Conservation (phyloP, 2,113 vertebrate species). For the Corvus cornix region DNA sequence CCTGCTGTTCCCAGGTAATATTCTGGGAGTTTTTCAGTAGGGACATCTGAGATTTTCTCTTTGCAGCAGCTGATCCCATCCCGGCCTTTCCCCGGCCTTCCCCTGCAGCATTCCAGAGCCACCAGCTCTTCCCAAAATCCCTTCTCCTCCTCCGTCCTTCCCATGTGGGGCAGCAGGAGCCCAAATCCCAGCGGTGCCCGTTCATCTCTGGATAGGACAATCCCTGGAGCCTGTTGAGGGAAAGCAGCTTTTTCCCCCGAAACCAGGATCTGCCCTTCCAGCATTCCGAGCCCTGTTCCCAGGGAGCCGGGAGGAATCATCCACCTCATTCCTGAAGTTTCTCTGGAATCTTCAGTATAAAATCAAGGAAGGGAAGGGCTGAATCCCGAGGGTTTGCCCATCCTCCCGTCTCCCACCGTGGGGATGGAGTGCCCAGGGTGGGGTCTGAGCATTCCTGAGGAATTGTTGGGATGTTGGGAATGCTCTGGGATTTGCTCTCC, state of each 20-base stretch:
- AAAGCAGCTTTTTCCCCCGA: neutral
- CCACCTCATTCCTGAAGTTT: rapidly evolving
- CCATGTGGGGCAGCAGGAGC: rapidly evolving
- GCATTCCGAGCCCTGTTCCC: rapidly evolving
- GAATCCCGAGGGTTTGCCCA: neutral
- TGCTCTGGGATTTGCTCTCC: neutral
- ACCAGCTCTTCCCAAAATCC: neutral
- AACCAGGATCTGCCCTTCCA: neutral
- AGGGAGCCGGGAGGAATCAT: neutral
- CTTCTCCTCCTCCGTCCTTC: neutral
- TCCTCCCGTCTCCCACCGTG: rapidly evolving
- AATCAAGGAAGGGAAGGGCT: neutral
- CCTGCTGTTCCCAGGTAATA: rapidly evolving
- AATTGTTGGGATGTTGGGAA: rapidly evolving
- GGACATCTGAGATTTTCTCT: neutral
- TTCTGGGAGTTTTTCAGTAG: neutral
- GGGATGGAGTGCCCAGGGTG: neutral
- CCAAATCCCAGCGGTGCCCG: neutral
- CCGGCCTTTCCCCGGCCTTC: neutral
- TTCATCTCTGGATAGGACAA: neutral
- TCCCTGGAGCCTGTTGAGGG: neutral
- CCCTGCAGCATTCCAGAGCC: rapidly evolving
- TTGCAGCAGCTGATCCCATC: neutral
- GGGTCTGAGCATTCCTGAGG: neutral
- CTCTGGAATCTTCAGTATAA: neutral